These are phyloP conservation scores for Drosophila yooni DNA, from an alignment of 2,888 invertebrate genomes.

Conservation along the genomic window DNA sequence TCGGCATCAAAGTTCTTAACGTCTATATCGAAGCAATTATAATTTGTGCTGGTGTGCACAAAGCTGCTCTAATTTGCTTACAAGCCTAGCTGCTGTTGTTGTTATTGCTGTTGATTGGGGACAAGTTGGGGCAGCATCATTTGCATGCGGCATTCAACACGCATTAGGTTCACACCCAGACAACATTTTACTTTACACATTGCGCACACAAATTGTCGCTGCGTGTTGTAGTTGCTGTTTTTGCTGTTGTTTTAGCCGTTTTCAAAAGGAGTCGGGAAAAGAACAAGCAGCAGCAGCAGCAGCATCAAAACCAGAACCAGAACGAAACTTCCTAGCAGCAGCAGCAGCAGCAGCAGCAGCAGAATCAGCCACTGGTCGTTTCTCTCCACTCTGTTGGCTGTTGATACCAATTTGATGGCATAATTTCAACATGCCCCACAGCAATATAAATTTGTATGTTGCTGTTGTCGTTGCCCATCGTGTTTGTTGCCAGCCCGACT, in stretches of 20 bases:
- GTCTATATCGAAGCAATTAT: conserved; percentile 70
- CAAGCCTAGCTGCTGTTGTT: conserved; percentile 50
- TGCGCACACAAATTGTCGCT: conserved; percentile 79
- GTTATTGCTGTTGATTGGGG: conserved; percentile 37
- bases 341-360: conserved; percentile 27
- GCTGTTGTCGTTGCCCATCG: conserved; percentile 64
- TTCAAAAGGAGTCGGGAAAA: conserved; percentile 47
- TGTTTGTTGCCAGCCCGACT: conserved; percentile 37
- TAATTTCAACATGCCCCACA: conserved; percentile 84
- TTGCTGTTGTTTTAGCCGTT: conserved; percentile 46
- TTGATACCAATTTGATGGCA: conserved; percentile 85
- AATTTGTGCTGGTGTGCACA: conserved; percentile 40
- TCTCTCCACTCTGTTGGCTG: conserved; percentile 60
- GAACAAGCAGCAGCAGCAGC: conserved; percentile 23
- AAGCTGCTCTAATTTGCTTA: conserved; percentile 77
- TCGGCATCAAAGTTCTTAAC: conserved; percentile 54
- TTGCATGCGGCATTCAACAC: conserved; percentile 66
- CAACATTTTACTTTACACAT: conserved; percentile 77
- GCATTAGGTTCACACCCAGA: conserved; percentile 79
- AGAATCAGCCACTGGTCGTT: conserved; percentile 29
- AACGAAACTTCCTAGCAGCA: conserved; percentile 25
- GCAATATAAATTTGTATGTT: conserved; percentile 81
- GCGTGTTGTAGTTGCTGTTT: conserved; percentile 31
- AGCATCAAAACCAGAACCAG: conserved; percentile 40
- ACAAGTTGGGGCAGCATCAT: conserved; percentile 45